Base-by-base conservation (phyloP, 2,888 invertebrate genomes). In the Heliconius aoede region DNA sequence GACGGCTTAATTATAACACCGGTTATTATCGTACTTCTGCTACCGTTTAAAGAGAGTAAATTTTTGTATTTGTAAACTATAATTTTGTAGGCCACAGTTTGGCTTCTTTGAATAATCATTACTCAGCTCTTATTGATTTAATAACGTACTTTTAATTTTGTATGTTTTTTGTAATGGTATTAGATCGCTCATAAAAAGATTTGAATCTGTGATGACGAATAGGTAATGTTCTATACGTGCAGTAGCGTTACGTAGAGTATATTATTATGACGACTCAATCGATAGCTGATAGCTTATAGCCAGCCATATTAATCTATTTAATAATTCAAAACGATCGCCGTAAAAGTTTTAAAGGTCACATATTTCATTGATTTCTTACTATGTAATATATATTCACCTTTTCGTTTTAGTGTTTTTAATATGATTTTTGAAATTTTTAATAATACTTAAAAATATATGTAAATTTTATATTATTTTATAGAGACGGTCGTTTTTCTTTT, bases 351-450 rank as follows among this genome's bases (percentile, higher is more conserved):
- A 51, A 55, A 21, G 68, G 51, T 51, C 68, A 30, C 7, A n/a
- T 28, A 30, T 28, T 28, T n/a, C 30, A 69, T 69, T n/a, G 68
- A 69, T 69, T 69, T 69, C 13, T 28, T 32, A 32, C 7, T 36
- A 15, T 24, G 26, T 36, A 62, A 3, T n/a, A 9, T 30, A 24
- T 65, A 65, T 65, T 36, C 24, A 21, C 18, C n/a, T 24, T 7
- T 15, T n/a, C n/a, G n/a, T 60, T 60, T 58, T 24, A 24, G 24
- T 24, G 13, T 58, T 58, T 26, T 13, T 58, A 13, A 24, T 13
- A 60, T 60, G 60, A 4, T 60, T 26, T 26, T 26, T 15, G 26
- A 15, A n/a, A 60, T 60, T 26, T 26, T 60, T 13, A 26, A 15
- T 60, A 11, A 5, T 15, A 4, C 9, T 60, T n/a, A 60, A 60